Evolutionary conservation across 2,113 vertebrate genomes (phyloP), one percentile per base, ranked within the genome.

Genomic region (Atlantisia rogersi): DNA sequence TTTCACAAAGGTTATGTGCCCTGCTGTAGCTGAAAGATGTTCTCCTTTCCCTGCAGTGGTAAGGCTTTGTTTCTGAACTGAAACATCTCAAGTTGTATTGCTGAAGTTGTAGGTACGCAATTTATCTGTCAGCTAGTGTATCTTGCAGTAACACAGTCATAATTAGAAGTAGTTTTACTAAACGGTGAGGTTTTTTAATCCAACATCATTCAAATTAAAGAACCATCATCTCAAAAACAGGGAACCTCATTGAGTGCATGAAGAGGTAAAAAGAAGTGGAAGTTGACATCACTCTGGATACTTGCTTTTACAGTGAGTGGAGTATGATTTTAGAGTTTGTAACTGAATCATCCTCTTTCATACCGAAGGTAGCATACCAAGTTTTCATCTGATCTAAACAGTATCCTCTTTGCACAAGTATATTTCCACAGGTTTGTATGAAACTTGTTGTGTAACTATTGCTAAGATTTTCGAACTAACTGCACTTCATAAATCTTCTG

Each of bases 401-500:
- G 73, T 42, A 77, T 46, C 67, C 71, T 77, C 58, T 95, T 87
- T 70, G 52, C 76, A 79, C 94, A 94, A 55, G 85, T 97, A 28
- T 78, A 85, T 95, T 97, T 97, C 96, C 91, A 35, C 68, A 92
- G 68, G 40, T 91, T 73, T 85, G 73, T 85, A 86, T 97, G 91
- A 97, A 96, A 93, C 76, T 89, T 77, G 50, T 69, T 93, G 75
- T 76, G 14, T 92, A 94, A 88, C 79, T 95, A 67, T 70, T 58
- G 37, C 91, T 94, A 64, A 53, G 69, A 84, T 93, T 92, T 92
- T 32, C 56, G 71, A 94, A 78, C 82, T 93, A 94, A 82, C 5
- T 19, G 46, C 91, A 92, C 92, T 95, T 97, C 81, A 88, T 97
- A 97, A 97, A 97, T 97, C 86, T 92, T 90, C 91, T 91, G 44